Percentiles rank a stretch among this genome's conserved stretches.
Evolutionary conservation across 2,888 invertebrate species (phyloP).

Genomic region (Anodontia alba): DNA sequence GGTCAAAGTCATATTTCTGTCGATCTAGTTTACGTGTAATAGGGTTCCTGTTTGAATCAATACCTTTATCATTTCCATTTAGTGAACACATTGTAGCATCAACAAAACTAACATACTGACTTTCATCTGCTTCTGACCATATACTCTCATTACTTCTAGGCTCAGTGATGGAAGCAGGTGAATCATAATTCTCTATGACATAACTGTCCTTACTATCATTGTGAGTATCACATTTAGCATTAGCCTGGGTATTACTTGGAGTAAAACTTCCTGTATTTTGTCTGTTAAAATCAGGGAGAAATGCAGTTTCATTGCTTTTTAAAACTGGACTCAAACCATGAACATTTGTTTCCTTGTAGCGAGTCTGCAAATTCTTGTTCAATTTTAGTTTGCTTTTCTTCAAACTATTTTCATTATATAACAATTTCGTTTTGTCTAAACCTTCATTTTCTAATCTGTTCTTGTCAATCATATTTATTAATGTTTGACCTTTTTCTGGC

Average conservation of each 20-base stretch:
- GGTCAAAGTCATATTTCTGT: not conserved
- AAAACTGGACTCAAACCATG: not conserved
- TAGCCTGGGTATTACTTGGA: too few relatives aligned
- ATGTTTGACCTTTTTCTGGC: not conserved
- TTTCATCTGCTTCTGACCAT: slow-evolving; percentile 65
- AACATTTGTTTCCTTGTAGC: not conserved
- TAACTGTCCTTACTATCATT: not conserved
- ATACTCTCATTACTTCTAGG: slow-evolving; percentile 54
- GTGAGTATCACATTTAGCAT: not conserved
- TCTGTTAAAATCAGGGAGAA: too few relatives aligned
- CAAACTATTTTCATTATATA: not conserved
- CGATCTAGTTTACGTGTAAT: not conserved
- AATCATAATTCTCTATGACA: not conserved
- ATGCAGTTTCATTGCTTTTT: not conserved
- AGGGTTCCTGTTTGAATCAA: not conserved
- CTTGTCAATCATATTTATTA: not conserved
- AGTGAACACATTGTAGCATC: slow-evolving; percentile 25
- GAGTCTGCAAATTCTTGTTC: not conserved
- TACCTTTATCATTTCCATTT: not conserved
- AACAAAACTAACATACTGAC: slow-evolving; percentile 40
- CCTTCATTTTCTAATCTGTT: not conserved
- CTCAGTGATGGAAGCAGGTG: slow-evolving; percentile 22
- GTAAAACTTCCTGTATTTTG: too few relatives aligned
- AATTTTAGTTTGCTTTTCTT: slow-evolving; percentile 4
- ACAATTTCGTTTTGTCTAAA: not conserved